phyloP scores from a whole-genome alignment of 2,888 invertebrate genomes.

The Dyspetes luteomarginatus region DNA sequence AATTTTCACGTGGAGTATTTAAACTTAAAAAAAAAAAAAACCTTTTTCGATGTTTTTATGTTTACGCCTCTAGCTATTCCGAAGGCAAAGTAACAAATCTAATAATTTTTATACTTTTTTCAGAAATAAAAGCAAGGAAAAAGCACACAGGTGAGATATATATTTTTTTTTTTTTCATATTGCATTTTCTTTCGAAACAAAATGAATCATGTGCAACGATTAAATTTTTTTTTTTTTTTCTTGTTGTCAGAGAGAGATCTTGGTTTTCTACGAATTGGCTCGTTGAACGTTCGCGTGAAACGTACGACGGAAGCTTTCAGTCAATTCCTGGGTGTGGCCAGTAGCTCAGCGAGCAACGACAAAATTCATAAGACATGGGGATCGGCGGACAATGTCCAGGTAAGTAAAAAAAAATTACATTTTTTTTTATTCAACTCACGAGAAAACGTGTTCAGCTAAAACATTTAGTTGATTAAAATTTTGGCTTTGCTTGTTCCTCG shows the following conservation, averaged over 20 bases:
- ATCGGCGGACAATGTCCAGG: conserved; percentile 94
- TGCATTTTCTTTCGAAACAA: too few relatives aligned
- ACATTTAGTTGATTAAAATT: too few relatives aligned
- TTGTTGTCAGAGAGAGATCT: conserved; percentile 90
- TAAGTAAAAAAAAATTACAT: too few relatives aligned
- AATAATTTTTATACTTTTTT: conserved; percentile 79
- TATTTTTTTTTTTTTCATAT: too few relatives aligned
- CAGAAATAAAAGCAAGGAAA: conserved; percentile 91
- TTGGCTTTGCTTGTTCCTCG: too few relatives aligned
- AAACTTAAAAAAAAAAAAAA: background rate
- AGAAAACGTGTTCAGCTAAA: too few relatives aligned
- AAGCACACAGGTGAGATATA: conserved; percentile 87
- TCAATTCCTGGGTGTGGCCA: conserved; percentile 92
- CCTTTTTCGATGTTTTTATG: background rate
- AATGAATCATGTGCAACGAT: too few relatives aligned
- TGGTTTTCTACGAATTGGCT: conserved; percentile 95
- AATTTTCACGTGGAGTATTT: background rate
- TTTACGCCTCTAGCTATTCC: background rate
- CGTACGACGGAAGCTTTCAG: conserved; percentile 96
- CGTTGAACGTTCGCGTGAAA: conserved; percentile 95
- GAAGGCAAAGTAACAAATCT: conserved; percentile 33
- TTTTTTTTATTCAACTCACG: too few relatives aligned
- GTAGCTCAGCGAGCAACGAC: conserved; percentile 85
- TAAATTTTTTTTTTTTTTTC: background rate
- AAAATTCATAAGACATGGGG: conserved; percentile 95